Evolutionary conservation across 2,888 invertebrate species (phyloP), one percentile per base, ranked within the genome.

Genomic region (Sminthurides aquaticus): DNA sequence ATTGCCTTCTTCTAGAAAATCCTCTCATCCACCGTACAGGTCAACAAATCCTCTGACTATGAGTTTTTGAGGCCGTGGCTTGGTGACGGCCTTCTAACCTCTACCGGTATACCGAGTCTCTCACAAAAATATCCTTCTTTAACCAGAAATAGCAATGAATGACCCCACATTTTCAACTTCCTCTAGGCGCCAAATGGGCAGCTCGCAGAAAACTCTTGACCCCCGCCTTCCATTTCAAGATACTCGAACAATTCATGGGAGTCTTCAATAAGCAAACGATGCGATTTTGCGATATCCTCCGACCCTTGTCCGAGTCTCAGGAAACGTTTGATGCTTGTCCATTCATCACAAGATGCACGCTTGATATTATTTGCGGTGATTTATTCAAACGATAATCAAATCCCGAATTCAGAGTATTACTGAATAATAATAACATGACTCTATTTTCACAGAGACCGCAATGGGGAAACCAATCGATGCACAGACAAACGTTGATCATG

Each of bases 191-290:
- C 54, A 52, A 64, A 52, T 64, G 64, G 64, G 22, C 24, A 2
- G 49, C 25, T 1, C 34, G 64, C 24, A 11, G 64, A 11, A 58
- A 64, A 52, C 52, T 64, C 3, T 29, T 64, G 20, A 82, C 82
- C 0, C 82, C 82, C 8, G 79, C 81, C 1, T 82, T 82, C 71
- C 82, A 82, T 72, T 82, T 81, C 74, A 79, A 79, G 66, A 82
- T 82, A 60, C 76, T 82, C 43, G 77, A 79, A 66, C 80, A 81
- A 67, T 82, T 81, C 69, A 67, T 81, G 20, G 75, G 76, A 2
- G 78, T 81, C 18, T 80, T 81, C 75, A 81, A 81, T 70, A 77
- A 80, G 58, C 80, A 82, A 71, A 68, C 79, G 1, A 0, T 20
- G 11, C 56, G 8, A 2, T 69, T 74, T 11, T 70, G 74, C 8